Conservation (phyloP, 2,113 vertebrate genomes). For the Hippocampus zosterae region DNA sequence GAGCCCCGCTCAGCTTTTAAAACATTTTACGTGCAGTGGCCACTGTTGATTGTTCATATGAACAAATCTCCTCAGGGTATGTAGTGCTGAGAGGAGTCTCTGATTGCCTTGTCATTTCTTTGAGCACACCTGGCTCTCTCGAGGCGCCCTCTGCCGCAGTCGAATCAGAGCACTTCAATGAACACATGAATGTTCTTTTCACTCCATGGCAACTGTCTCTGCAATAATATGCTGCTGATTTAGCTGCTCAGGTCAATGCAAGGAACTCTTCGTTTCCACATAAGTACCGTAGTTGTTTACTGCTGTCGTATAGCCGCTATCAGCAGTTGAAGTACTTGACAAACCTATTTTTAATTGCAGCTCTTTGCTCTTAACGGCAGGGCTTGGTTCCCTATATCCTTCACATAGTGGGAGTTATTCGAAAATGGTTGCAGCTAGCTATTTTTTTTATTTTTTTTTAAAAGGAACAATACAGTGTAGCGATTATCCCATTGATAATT, state of each 20-base stretch:
- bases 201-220: background rate
- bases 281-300: background rate
- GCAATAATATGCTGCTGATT: background rate
- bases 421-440: too few relatives aligned
- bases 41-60: constrained; percentile 45
- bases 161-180: constrained; percentile 30
- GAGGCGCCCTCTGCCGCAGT: constrained; percentile 14
- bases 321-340: too few relatives aligned
- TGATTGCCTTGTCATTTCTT: constrained; percentile 37
- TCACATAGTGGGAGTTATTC: too few relatives aligned
- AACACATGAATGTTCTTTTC: constrained; percentile 10
- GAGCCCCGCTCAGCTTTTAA: background rate
- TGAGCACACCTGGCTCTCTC: constrained; percentile 48
- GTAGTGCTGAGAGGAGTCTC: constrained; percentile 24
- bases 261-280: background rate
- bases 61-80: constrained; percentile 59
- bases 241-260: background rate
- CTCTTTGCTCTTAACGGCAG: too few relatives aligned
- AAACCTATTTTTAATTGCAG: too few relatives aligned
- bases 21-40: constrained; percentile 15
- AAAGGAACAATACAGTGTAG: too few relatives aligned
- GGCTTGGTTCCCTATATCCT: too few relatives aligned
- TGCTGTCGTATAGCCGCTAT: too few relatives aligned
- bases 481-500: too few relatives aligned
- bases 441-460: too few relatives aligned